A percentile compares a stretch with the other conserved stretches of the same genome.
These are phyloP conservation scores for Hystrix cristata DNA, from an alignment of 2,113 vertebrate species.

Conservation along the genomic window DNA sequence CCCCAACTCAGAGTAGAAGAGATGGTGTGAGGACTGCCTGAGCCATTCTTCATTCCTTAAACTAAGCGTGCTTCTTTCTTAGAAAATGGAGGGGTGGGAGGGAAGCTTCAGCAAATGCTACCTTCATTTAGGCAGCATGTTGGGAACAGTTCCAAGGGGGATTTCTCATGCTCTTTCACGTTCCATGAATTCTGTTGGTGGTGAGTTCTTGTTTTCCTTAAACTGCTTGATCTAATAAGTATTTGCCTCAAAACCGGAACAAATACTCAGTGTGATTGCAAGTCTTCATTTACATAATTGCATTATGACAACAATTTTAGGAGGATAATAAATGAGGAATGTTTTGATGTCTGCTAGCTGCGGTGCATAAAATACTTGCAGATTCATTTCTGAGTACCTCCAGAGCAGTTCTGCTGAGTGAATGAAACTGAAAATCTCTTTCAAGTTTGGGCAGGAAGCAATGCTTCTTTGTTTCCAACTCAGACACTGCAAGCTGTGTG, in stretches of 20 bases:
- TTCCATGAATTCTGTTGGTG: constrained; percentile 85
- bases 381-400: constrained; percentile 66
- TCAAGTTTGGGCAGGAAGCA: constrained; percentile 57
- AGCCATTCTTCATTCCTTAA: constrained; percentile 79
- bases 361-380: constrained; percentile 65
- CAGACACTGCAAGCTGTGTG: not conserved
- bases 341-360: constrained; percentile 74
- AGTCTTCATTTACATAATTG: constrained; percentile 83
- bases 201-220: constrained; percentile 80
- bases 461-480: constrained; percentile 70
- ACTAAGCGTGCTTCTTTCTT: constrained; percentile 73
- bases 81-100: constrained; percentile 75
- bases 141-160: constrained; percentile 88
- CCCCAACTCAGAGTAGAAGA: constrained; percentile 81
- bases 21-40: constrained; percentile 71
- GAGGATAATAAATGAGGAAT: constrained; percentile 76
- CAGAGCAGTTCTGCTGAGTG: constrained; percentile 66
- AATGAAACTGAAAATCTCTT: constrained; percentile 54
- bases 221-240: constrained; percentile 81
- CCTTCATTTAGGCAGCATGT: constrained; percentile 85
- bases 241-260: constrained; percentile 83
- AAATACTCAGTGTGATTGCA: constrained; percentile 82
- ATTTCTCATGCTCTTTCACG: constrained; percentile 90
- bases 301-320: constrained; percentile 82
- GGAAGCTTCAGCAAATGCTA: constrained; percentile 69